phyloP scores from a whole-genome alignment of 1,140 invertebrate genomes.

The Bombus terrestris region DNA sequence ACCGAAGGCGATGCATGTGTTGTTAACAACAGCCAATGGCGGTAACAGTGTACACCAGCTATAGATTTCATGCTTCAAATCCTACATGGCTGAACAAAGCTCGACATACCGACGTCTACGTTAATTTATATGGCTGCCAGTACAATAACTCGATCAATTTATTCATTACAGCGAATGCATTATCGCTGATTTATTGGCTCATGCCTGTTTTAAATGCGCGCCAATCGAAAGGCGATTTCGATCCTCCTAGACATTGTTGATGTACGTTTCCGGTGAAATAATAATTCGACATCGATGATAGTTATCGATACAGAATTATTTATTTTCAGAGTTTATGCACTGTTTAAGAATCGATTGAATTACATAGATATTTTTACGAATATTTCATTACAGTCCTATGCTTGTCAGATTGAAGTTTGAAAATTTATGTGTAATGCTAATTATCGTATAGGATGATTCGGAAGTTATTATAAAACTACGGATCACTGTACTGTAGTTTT shows the following conservation, averaged over 20 bases:
- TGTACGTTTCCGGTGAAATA: background rate
- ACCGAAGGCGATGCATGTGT: background rate
- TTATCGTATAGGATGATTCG: too few species aligned
- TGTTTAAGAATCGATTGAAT: background rate
- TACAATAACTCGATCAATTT: conserved; percentile 41
- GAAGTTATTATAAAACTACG: too few species aligned
- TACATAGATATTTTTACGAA: background rate
- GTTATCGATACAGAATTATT: background rate
- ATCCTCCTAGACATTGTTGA: background rate
- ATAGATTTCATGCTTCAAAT: conserved; percentile 5
- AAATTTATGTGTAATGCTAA: too few species aligned
- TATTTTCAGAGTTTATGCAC: background rate
- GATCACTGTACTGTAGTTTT: too few species aligned
- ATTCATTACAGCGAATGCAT: conserved; percentile 25
- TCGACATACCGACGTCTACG: background rate
- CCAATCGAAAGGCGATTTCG: background rate
- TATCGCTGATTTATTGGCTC: conserved; percentile 10
- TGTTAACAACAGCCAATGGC: background rate
- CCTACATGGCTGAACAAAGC: conserved; percentile 16
- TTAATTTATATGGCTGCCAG: conserved; percentile 30
- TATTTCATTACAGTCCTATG: too few species aligned
- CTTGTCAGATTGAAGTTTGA: too few species aligned
- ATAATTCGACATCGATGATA: background rate
- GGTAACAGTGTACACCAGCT: background rate
- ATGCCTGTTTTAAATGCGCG: background rate